A percentile compares a stretch with the other conserved stretches of the same genome.
phyloP scores from a whole-genome alignment of 1,140 invertebrate genomes.

The Chlorops oryzae region DNA sequence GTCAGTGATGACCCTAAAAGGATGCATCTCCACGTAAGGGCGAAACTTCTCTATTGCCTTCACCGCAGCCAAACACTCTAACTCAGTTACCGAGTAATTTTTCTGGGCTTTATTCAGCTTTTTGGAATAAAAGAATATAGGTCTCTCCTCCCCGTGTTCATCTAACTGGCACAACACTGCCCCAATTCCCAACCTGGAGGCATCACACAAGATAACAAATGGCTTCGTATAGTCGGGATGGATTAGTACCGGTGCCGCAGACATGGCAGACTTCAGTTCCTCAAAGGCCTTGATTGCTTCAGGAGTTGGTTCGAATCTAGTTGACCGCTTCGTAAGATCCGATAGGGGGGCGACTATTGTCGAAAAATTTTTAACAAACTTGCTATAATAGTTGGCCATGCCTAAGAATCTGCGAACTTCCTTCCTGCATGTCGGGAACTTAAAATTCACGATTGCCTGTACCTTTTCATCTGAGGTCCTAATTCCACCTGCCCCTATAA shows the following conservation, averaged over 20 bases:
- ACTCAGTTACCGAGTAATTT: conserved; percentile 46
- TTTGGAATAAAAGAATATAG: conserved; percentile 38
- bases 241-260: conserved; percentile 34
- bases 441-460: conserved; percentile 15
- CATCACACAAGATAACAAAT: conserved; percentile 42
- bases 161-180: conserved; percentile 34
- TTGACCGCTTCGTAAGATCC: conserved; percentile 3
- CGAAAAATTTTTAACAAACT: conserved; percentile 10
- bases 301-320: conserved; percentile 20
- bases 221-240: conserved; percentile 36
- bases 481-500: conserved; percentile 7
- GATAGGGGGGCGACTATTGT: conserved; percentile 4
- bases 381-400: conserved; percentile 13
- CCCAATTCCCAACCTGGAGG: conserved; percentile 32
- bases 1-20: conserved; percentile 43
- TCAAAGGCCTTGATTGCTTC: conserved; percentile 33
- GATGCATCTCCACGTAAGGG: conserved; percentile 38
- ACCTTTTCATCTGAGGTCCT: conserved; percentile 20
- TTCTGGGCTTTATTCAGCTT: conserved; percentile 31
- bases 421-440: conserved; percentile 16
- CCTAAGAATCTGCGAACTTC: conserved; percentile 17
- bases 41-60: conserved; percentile 46
- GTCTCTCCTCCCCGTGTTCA: conserved; percentile 19
- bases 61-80: conserved; percentile 48
- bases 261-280: conserved; percentile 26